These are phyloP conservation scores for Hexactinellida sp. DNA, from an alignment of 37 sponge, comb jelly and placozoan species.

Conservation along the genomic window DNA sequence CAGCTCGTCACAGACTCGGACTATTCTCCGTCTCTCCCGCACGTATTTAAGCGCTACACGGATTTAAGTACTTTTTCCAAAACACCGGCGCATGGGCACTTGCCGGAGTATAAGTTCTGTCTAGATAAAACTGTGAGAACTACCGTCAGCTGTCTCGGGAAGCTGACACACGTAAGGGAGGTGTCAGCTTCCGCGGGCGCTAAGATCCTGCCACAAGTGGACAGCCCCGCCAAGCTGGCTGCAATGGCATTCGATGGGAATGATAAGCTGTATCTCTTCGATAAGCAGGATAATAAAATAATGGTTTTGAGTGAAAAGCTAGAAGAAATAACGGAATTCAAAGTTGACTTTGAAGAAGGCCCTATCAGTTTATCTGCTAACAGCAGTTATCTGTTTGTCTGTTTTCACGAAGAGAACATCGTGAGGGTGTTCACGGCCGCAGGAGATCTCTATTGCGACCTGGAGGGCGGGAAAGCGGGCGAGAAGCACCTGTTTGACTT, in stretches of 20 bases:
- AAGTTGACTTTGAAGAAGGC: background rate
- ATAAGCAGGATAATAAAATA: background rate
- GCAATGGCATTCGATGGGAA: background rate
- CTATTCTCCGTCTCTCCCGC: background rate
- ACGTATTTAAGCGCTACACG: background rate
- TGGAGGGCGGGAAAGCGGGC: background rate
- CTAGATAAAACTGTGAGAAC: background rate
- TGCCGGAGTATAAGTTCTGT: background rate
- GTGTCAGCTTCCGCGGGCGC: background rate
- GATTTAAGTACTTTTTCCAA: background rate
- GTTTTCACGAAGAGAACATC: conserved; percentile 11
- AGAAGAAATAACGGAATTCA: background rate
- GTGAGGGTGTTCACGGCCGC: background rate
- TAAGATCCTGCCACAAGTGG: background rate
- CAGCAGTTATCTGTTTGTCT: background rate
- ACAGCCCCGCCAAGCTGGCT: background rate
- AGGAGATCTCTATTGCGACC: background rate
- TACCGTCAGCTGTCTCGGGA: background rate
- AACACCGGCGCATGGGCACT: background rate
- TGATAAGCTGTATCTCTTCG: background rate
- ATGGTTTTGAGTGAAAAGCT: background rate
- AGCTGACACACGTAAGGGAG: background rate
- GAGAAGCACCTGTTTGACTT: background rate
- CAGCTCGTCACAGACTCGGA: background rate
- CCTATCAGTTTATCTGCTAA: background rate